Percentiles rank a stretch among this genome's conserved stretches.
Conservation (phyloP, 2,113 vertebrate genomes). For the Gnathonemus longibarbis region DNA sequence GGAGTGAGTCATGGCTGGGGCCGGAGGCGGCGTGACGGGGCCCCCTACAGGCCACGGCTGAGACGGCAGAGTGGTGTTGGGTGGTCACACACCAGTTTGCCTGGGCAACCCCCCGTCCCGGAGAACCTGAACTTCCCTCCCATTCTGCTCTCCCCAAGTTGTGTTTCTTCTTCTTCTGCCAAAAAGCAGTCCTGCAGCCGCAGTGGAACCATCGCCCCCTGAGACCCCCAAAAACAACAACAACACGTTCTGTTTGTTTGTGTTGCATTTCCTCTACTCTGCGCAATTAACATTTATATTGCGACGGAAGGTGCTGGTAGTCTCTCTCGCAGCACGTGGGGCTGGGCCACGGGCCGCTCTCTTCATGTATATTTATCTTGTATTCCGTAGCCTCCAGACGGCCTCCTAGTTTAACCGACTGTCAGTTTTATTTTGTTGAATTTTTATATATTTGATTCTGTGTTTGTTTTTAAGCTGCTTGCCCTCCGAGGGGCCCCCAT, state of each 20-base stretch:
- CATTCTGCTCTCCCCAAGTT: background rate
- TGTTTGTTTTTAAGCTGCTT: background rate
- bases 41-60: background rate
- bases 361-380: background rate
- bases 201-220: background rate
- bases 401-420: background rate
- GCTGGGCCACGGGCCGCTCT: background rate
- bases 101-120: background rate
- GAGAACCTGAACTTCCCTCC: background rate
- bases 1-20: background rate
- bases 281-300: constrained; percentile 28
- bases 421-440: background rate
- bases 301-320: constrained; percentile 27
- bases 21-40: background rate
- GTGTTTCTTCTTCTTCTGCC: background rate
- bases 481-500: background rate
- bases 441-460: background rate
- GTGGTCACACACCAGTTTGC: background rate
- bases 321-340: background rate
- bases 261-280: constrained; percentile 4
- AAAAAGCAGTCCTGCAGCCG: too few relatives aligned
- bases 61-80: background rate
- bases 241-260: constrained; percentile 15
- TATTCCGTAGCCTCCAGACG: background rate
- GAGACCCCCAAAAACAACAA: background rate